A percentile compares a stretch with the other conserved stretches of the same genome.
These are phyloP conservation scores for Neria commutata DNA, from an alignment of 2,888 invertebrate species.

Conservation along the genomic window DNA sequence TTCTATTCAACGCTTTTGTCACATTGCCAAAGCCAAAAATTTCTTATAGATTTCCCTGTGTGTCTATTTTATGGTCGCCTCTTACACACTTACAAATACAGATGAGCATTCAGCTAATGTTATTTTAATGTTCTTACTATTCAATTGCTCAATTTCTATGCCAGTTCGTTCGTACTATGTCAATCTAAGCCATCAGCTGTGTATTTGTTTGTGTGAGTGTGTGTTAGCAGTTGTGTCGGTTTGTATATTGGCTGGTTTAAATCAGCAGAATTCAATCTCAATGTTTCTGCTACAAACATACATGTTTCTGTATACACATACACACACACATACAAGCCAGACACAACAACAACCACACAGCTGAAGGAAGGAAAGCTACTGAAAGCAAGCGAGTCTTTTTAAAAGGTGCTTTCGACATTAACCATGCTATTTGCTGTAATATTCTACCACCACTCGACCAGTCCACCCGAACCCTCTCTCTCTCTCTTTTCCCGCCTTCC, in stretches of 20 bases:
- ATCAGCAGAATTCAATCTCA: slow-evolving; percentile 29
- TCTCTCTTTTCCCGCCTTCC: not conserved
- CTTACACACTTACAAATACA: no score
- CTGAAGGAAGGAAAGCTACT: not conserved
- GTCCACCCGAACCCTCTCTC: not conserved
- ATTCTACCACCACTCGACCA: slow-evolving; percentile 10
- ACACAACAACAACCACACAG: not conserved
- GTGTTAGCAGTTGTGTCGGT: no score
- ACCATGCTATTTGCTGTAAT: slow-evolving; percentile 23
- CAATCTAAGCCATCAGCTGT: no score
- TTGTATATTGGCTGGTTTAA: no score
- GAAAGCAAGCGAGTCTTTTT: not conserved
- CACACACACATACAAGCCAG: not conserved
- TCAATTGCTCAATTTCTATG: slow-evolving; percentile 23
- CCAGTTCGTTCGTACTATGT: not conserved
- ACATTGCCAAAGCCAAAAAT: no score
- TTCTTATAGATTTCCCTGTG: no score
- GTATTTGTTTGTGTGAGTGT: no score
- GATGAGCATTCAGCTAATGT: no score
- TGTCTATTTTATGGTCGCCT: no score
- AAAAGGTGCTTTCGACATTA: slow-evolving; percentile 20
- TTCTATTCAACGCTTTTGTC: no score
- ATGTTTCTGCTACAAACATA: slow-evolving; percentile 3
- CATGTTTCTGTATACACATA: no score
- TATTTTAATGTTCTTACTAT: slow-evolving; percentile 35